Percentiles rank a stretch among this genome's conserved stretches.
Evolutionary conservation across 2,797 vertebrate species (phyloP).

Genomic region (Lacerta agilis): DNA sequence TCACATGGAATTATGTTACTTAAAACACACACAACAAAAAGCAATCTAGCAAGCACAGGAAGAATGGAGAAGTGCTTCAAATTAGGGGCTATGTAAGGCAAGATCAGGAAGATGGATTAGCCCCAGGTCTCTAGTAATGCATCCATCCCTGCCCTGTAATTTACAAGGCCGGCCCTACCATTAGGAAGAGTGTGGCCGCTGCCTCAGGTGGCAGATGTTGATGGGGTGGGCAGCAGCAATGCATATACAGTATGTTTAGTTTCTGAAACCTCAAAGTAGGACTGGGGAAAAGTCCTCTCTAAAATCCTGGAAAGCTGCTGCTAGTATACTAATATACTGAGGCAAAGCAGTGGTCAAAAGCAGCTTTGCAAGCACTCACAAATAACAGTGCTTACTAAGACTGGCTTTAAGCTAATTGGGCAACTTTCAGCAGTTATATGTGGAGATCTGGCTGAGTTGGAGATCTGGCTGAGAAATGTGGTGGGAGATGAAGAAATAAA

Average conservation of each 20-base stretch:
- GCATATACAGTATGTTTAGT: background rate
- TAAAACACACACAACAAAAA: background rate
- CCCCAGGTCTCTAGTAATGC: background rate
- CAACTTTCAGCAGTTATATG: background rate
- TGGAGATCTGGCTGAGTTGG: background rate
- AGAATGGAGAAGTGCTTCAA: background rate
- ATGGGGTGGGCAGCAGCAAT: no score
- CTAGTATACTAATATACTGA: no score
- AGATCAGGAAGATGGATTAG: background rate
- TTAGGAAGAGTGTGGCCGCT: no score
- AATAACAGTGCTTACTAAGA: background rate
- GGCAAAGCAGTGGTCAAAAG: no score
- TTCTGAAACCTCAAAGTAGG: background rate
- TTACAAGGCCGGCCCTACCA: no score
- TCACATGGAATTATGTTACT: background rate
- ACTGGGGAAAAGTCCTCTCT: background rate
- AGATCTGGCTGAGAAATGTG: no score
- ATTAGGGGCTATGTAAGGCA: background rate
- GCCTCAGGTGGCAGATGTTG: no score
- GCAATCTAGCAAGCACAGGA: background rate
- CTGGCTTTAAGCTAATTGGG: background rate
- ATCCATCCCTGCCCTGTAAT: background rate
- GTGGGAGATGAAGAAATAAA: background rate
- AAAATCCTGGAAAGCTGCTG: background rate
- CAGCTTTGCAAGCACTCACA: no score